Evolutionary conservation across 2,888 invertebrate species (phyloP).

Genomic region (Phengaris alcon): DNA sequence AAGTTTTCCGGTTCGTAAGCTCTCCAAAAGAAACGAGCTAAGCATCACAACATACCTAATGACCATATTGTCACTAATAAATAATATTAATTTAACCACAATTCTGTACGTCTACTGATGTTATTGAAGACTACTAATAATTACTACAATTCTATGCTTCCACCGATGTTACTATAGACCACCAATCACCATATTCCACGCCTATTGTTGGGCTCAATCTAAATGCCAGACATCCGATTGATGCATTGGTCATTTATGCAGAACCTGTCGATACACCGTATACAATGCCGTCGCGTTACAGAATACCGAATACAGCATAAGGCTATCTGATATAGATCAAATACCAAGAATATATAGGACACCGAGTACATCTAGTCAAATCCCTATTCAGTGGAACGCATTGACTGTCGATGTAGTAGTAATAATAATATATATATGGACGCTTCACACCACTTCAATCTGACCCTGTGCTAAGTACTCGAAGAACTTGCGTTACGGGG

Average conservation of each 20-base stretch:
- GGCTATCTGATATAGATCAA: slow-evolving; percentile 10
- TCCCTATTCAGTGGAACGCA: neutral
- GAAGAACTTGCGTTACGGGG: too few relatives aligned
- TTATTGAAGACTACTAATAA: neutral
- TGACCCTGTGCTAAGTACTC: too few relatives aligned
- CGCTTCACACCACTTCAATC: too few relatives aligned
- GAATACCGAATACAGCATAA: slow-evolving; percentile 33
- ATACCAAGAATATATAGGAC: slow-evolving; percentile 10
- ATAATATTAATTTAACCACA: too few relatives aligned
- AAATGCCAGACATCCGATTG: slow-evolving; percentile 43
- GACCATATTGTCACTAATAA: too few relatives aligned
- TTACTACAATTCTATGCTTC: neutral
- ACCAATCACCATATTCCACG: slow-evolving; percentile 1
- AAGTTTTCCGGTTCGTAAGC: too few relatives aligned
- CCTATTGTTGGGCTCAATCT: slow-evolving; percentile 38
- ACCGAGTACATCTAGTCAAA: neutral
- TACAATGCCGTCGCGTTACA: slow-evolving; percentile 32
- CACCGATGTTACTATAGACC: neutral
- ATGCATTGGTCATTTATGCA: slow-evolving; percentile 31
- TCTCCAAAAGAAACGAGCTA: too few relatives aligned
- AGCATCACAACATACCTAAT: too few relatives aligned
- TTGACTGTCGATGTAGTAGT: neutral
- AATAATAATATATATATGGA: too few relatives aligned
- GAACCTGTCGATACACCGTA: slow-evolving; percentile 30
- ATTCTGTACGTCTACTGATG: too few relatives aligned